Evolutionary conservation across 2,113 vertebrate species (phyloP).

Genomic region (Cavia aperea): DNA sequence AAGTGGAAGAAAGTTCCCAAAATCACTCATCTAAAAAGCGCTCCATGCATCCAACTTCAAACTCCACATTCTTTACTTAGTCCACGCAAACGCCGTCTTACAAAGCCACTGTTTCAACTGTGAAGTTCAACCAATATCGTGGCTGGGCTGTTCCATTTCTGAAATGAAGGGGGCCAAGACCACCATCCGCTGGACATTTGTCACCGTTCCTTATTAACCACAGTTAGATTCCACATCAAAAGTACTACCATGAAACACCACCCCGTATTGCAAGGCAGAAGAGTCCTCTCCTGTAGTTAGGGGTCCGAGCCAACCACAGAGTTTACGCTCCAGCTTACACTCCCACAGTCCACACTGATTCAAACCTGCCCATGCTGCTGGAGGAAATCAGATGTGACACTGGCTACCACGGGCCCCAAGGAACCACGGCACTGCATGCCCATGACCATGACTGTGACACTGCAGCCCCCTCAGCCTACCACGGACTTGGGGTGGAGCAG

Average conservation of each 20-base stretch:
- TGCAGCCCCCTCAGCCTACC: background rate
- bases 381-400: fast-evolving
- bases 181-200: background rate
- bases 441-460: background rate
- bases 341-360: background rate
- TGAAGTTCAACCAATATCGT: background rate
- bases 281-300: background rate
- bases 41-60: background rate
- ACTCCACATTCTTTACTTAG: background rate
- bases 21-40: background rate
- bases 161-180: background rate
- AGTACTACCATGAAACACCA: fast-evolving
- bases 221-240: background rate
- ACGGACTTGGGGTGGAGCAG: fast-evolving
- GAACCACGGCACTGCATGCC: background rate
- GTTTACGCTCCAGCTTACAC: no score
- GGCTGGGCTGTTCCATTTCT: background rate
- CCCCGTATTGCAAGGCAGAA: background rate
- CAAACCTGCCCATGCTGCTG: background rate
- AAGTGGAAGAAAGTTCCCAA: background rate
- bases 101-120: background rate
- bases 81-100: background rate
- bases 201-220: background rate
- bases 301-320: no score
- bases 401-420: no score